Evolutionary conservation across 2,113 vertebrate species (phyloP), one percentile per base, ranked within the genome.

Genomic region (Tragulus kanchil): DNA sequence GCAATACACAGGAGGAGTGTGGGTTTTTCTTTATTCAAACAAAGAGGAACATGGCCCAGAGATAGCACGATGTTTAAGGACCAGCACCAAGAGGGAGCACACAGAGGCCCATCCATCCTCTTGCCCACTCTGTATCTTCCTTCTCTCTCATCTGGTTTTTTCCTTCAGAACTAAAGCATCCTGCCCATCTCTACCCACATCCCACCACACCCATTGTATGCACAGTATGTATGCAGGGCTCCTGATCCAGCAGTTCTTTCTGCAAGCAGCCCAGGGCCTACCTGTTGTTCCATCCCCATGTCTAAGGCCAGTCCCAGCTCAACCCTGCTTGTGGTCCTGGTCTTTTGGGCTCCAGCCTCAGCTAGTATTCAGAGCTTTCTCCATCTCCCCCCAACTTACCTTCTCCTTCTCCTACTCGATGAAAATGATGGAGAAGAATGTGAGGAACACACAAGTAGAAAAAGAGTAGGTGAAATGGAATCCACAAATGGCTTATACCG

Each of bases 181-280:
- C 54, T 0, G 9, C 56, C 56, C 3, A 1, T 10, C n/a, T 61
- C 92, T 21, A 31, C 58, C 28, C 86, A 26, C 1, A 3, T 5
- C 36, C 21, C 8, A 0, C 3, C 8, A 26, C 7, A 1, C 5
- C 19, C 7, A 0, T 23, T 3, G 5, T 3, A 3, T 0, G 0
- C 0, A 1, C 26, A 52, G 10, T 21, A 6, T 25, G 36, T 16
- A 2, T 0, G 0, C 16, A 0, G 0, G 82, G 9, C 19, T 56
- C 78, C 28, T 2, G 3, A 31, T 19, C 69, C 4, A 3, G 48
- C 13, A 16, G 56, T 5, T 59, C 52, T 13, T 11, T n/a, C 52
- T 23, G 8, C 6, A 3, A 69, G 36, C 10, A 6, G 1, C 31
- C 52, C 50, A 6, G 11, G 54, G 78, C 19, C 28, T 5, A 3